A percentile compares a stretch with the other conserved stretches of the same genome.
These are phyloP conservation scores for Mellilla xanthometata DNA, from an alignment of 2,888 invertebrate species.

Conservation along the genomic window DNA sequence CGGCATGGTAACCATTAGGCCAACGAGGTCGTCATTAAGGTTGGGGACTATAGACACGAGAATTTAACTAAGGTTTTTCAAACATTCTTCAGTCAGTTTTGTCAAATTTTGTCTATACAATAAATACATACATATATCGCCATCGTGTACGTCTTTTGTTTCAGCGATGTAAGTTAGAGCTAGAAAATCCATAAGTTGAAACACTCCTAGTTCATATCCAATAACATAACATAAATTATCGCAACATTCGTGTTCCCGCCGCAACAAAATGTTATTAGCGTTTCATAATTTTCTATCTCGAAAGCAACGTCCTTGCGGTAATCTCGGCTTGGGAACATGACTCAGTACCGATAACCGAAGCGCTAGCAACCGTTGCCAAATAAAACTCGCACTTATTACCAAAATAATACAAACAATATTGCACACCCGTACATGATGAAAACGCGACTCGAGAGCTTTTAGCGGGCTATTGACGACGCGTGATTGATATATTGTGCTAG, in stretches of 20 bases:
- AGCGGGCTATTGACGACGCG: slow-evolving; percentile 25
- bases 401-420: slow-evolving; percentile 53
- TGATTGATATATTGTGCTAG: slow-evolving; percentile 15
- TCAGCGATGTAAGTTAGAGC: not conserved
- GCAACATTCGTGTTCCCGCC: slow-evolving; percentile 18
- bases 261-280: slow-evolving; percentile 37
- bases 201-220: slow-evolving; percentile 9
- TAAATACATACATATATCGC: no score
- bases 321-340: slow-evolving; percentile 65
- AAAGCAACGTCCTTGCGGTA: slow-evolving; percentile 68
- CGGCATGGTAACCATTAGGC: no score
- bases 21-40: no score
- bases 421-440: slow-evolving; percentile 33
- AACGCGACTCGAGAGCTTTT: slow-evolving; percentile 28
- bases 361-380: slow-evolving; percentile 63
- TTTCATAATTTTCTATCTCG: slow-evolving; percentile 57
- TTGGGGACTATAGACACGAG: no score
- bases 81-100: no score
- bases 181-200: slow-evolving; percentile 32
- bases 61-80: no score
- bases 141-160: no score
- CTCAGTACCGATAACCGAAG: slow-evolving; percentile 55
- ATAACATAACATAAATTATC: slow-evolving; percentile 15
- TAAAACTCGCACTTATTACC: slow-evolving; percentile 59
- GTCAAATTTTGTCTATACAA: no score